These are phyloP conservation scores for Pseudoips prasinana DNA, from an alignment of 2,888 invertebrate genomes.

Conservation along the genomic window DNA sequence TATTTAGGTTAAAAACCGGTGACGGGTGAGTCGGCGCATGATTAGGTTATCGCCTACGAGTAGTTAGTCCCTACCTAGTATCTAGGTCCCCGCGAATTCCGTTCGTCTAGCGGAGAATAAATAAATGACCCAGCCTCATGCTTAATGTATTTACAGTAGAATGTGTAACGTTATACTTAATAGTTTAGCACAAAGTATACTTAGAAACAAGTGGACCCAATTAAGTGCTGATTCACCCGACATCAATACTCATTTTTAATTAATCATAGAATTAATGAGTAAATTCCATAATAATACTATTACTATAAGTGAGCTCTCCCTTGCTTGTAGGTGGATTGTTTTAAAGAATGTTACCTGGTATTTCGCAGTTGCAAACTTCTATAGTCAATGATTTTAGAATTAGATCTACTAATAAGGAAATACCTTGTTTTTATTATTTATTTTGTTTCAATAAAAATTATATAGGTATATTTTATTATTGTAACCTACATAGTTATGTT, in stretches of 20 bases:
- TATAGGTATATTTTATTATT: conserved; percentile 82
- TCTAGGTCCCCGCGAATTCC: conserved; percentile 13
- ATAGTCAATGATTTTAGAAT: conserved; percentile 77
- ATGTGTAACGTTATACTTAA: conserved; percentile 15
- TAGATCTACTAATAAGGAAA: conserved; percentile 73
- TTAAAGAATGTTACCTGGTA: conserved; percentile 74
- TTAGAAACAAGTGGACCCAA: conserved; percentile 12
- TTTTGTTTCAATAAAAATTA: conserved; percentile 79
- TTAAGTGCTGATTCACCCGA: conserved; percentile 48
- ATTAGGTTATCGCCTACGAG: background rate
- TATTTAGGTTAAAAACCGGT: conserved; percentile 66
- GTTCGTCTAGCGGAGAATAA: background rate
- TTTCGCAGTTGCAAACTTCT: conserved; percentile 66
- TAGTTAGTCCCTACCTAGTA: conserved; percentile 23
- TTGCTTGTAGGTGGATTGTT: conserved; percentile 77
- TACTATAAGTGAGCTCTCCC: conserved; percentile 74
- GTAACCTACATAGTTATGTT: conserved; percentile 81
- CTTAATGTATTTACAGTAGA: conserved; percentile 26
- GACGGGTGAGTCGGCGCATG: conserved; percentile 52
- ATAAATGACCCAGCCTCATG: conserved; percentile 1
- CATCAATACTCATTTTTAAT: conserved; percentile 69
- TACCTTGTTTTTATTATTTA: conserved; percentile 81
- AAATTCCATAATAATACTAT: conserved; percentile 77
- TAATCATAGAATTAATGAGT: conserved; percentile 74
- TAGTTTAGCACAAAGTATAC: conserved; percentile 24